Evolutionary conservation across 2,113 vertebrate species (phyloP).

Genomic region (Ceyx cyanopectus): DNA sequence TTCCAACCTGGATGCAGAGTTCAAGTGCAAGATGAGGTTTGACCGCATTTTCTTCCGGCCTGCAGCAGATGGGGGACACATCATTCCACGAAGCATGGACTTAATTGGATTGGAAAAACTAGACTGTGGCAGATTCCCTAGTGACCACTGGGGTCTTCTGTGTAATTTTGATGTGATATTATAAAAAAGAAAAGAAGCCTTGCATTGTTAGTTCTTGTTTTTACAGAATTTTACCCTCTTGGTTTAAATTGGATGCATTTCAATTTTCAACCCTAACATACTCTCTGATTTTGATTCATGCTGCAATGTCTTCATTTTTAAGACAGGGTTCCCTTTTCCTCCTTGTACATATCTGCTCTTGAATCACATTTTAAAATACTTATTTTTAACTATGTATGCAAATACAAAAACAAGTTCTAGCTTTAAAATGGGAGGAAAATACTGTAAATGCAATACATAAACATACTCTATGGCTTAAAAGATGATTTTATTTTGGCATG

Average conservation of each 20-base stretch:
- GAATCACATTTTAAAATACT: background rate
- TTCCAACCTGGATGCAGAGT: slow-evolving; percentile 79
- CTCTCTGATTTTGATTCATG: background rate
- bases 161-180: slow-evolving; percentile 83
- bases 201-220: background rate
- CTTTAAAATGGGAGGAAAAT: background rate
- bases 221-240: background rate
- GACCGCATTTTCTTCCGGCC: slow-evolving; percentile 88
- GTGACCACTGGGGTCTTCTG: slow-evolving; percentile 96
- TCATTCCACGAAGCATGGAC: slow-evolving; percentile 86
- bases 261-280: background rate
- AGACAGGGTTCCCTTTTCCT: background rate
- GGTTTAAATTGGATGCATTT: background rate
- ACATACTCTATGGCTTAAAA: background rate
- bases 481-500: background rate
- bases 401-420: background rate
- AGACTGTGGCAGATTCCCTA: slow-evolving; percentile 90
- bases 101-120: slow-evolving; percentile 92
- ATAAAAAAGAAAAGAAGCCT: background rate
- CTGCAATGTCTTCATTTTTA: background rate
- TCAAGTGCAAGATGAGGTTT: slow-evolving; percentile 85
- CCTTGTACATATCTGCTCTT: background rate
- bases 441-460: background rate
- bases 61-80: slow-evolving; percentile 56
- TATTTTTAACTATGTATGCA: background rate